Evolutionary conservation across 30 jellyfish, hydroid and myxozoan genomes (phyloP).

Genomic region (Clytia hemisphaerica): DNA sequence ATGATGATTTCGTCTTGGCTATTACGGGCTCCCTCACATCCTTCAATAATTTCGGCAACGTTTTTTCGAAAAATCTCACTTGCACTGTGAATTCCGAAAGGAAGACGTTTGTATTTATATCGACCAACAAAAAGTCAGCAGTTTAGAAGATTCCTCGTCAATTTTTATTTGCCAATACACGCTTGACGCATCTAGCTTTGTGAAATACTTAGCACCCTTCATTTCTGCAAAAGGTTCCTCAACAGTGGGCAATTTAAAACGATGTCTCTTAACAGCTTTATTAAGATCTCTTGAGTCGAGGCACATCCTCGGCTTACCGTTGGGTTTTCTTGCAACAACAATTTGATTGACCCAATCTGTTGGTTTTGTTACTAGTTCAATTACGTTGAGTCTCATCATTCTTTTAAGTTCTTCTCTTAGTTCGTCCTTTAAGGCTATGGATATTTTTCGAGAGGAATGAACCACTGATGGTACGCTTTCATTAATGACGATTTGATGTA

Average conservation of each 20-base stretch:
- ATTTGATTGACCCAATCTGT: no score
- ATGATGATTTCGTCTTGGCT: conserved; percentile 35
- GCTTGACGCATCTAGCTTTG: conserved; percentile 37
- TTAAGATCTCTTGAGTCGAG: conserved; percentile 31
- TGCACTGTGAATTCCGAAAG: conserved; percentile 40
- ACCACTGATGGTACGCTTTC: conserved; percentile 26
- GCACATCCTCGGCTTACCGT: conserved; percentile 38
- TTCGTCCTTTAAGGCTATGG: no score
- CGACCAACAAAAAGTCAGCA: conserved; percentile 32
- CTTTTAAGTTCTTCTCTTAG: no score
- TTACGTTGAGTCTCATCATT: no score
- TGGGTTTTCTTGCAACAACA: no score
- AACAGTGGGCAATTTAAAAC: conserved; percentile 13
- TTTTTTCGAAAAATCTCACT: conserved; percentile 15
- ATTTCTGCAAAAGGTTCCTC: conserved; percentile 39
- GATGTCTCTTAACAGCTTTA: conserved; percentile 28
- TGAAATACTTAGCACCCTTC: conserved; percentile 47
- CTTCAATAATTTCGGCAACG: conserved; percentile 9
- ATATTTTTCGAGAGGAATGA: conserved; percentile 29
- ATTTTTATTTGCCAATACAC: conserved; percentile 39
- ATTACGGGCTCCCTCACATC: conserved; percentile 21
- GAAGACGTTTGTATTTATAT: conserved; percentile 18
- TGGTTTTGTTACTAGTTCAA: no score
- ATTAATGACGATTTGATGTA: conserved; percentile 14
- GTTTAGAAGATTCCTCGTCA: conserved; percentile 38